Evolutionary conservation across 2,888 invertebrate genomes (phyloP).

Genomic region (Nipponacmea schrenckii): DNA sequence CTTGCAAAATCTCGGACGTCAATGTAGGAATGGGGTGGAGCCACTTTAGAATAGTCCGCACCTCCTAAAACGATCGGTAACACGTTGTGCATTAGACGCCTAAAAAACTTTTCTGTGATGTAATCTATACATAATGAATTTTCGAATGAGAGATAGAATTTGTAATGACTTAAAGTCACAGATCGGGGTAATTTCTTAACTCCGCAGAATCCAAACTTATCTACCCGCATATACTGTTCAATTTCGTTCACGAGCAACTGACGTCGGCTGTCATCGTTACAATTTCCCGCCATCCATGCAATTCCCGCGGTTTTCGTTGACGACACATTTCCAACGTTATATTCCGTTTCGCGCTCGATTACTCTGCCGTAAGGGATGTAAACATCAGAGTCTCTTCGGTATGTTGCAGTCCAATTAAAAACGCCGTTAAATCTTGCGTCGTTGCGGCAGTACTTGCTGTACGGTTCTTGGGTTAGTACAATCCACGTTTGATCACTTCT

Average conservation of each 20-base stretch:
- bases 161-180: constrained; percentile 24
- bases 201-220: constrained; percentile 30
- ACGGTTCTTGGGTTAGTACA: too few relatives aligned
- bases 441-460: too few relatives aligned
- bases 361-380: constrained; percentile 15
- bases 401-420: constrained; percentile 25
- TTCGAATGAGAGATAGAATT: constrained; percentile 38
- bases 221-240: constrained; percentile 26
- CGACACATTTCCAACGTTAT: background rate
- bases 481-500: too few relatives aligned
- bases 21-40: constrained; percentile 22
- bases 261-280: constrained; percentile 15
- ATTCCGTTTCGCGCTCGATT: background rate
- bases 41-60: constrained; percentile 27
- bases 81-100: constrained; percentile 20
- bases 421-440: background rate
- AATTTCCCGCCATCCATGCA: constrained; percentile 23
- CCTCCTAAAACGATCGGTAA: constrained; percentile 32
- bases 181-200: constrained; percentile 13
- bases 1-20: constrained; percentile 21
- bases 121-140: constrained; percentile 35
- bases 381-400: constrained; percentile 19
- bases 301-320: constrained; percentile 16
- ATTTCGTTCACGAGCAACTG: constrained; percentile 22
- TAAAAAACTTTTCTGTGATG: constrained; percentile 34